phyloP scores from a whole-genome alignment of 1,140 invertebrate species.

The Meloidogyne chitwoodi region DNA sequence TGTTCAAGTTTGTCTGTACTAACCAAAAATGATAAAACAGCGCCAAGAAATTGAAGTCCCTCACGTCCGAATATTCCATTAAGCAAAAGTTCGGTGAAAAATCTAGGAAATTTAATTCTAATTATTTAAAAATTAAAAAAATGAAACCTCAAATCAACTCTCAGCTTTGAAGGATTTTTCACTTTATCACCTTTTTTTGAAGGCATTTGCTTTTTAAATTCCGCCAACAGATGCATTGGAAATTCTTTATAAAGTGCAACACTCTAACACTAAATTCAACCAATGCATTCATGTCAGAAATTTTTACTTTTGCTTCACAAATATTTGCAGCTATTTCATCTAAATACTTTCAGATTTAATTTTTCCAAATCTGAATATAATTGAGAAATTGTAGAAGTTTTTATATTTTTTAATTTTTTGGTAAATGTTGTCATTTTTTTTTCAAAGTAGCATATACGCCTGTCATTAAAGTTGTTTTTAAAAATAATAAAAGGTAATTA shows the following conservation, averaged over 20 bases:
- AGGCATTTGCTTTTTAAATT: conserved; percentile 40
- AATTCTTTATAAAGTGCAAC: conserved; percentile 28
- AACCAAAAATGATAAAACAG: conserved; percentile 77
- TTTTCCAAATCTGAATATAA: conserved; percentile 79
- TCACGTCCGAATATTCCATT: conserved; percentile 86
- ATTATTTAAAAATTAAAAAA: too few species aligned
- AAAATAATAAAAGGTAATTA: too few species aligned
- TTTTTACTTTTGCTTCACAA: conserved; percentile 47
- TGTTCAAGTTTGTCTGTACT: conserved; percentile 88
- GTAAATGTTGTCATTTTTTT: conserved; percentile 94
- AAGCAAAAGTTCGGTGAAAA: conserved; percentile 86
- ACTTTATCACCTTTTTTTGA: conserved; percentile 47
- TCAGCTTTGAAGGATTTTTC: conserved; percentile 79
- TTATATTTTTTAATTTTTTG: conserved; percentile 80
- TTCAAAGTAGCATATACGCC: conserved; percentile 67
- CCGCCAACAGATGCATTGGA: conserved; percentile 22
- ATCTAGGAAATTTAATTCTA: conserved; percentile 68
- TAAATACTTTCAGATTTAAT: conserved; percentile 91
- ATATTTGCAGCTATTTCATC: conserved; percentile 71
- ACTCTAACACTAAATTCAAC: conserved; percentile 42
- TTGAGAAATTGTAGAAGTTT: conserved; percentile 17
- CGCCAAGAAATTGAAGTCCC: conserved; percentile 77
- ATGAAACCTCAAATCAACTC: conserved; percentile 72
- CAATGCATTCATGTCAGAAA: conserved; percentile 21
- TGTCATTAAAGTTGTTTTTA: conserved; percentile 41